Percentiles rank a stretch among this genome's conserved stretches.
Conservation (phyloP, 2,113 vertebrate species). For the Trogon melanurus region DNA sequence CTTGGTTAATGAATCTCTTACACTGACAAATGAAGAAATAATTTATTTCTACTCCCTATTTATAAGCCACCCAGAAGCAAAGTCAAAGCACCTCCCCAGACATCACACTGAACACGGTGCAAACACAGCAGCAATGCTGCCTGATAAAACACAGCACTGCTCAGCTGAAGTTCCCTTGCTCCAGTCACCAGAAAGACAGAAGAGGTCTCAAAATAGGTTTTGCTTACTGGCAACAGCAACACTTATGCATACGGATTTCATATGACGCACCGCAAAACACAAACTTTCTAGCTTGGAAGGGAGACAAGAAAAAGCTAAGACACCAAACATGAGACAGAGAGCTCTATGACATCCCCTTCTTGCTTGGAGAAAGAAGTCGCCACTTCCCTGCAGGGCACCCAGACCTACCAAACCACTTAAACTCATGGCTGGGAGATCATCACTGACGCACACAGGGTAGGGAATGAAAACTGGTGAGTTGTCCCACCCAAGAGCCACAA, state of each 20-base stretch:
- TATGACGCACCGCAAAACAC: background rate
- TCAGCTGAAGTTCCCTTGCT: background rate
- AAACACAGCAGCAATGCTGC: background rate
- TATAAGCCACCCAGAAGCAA: constrained; percentile 45
- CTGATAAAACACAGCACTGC: background rate
- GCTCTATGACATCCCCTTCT: background rate
- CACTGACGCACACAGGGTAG: background rate
- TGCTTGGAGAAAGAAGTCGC: background rate
- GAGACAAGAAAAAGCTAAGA: background rate
- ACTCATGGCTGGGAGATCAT: background rate
- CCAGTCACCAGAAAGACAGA: background rate
- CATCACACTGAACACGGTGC: background rate
- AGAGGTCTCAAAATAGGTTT: background rate
- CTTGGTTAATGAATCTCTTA: background rate
- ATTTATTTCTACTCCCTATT: constrained; percentile 27
- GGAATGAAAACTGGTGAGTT: background rate
- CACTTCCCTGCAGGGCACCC: accelerated
- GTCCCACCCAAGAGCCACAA: background rate
- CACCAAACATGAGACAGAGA: background rate
- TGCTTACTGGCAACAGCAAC: background rate
- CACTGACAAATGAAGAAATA: constrained; percentile 12
- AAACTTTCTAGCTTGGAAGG: background rate
- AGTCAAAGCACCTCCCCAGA: constrained; percentile 19
- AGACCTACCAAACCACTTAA: background rate
- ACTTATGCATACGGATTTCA: background rate